phyloP scores from a whole-genome alignment of 2,113 vertebrate genomes.

The Peromyscus leucopus region DNA sequence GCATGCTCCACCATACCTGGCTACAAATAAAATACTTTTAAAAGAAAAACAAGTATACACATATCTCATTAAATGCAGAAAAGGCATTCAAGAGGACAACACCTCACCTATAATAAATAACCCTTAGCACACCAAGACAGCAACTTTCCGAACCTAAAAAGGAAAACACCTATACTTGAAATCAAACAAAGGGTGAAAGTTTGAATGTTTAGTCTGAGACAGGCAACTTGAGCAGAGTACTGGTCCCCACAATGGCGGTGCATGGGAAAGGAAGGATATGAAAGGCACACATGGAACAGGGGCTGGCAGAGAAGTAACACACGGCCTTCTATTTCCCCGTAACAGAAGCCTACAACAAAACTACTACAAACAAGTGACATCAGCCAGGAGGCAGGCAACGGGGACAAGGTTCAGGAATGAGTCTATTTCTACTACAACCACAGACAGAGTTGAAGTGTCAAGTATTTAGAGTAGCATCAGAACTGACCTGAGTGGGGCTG shows the following conservation, averaged over 20 bases:
- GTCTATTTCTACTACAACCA: background rate
- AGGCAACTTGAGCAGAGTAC: background rate
- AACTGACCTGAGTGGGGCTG: background rate
- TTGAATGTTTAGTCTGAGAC: background rate
- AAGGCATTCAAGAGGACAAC: background rate
- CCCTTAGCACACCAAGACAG: background rate
- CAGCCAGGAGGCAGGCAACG: background rate
- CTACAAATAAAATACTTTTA: background rate
- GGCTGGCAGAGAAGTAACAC: background rate
- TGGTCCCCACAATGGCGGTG: background rate
- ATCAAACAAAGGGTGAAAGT: background rate
- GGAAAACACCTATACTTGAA: background rate
- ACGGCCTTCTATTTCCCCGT: background rate
- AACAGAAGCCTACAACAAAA: background rate
- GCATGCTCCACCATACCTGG: background rate
- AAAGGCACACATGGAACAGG: background rate
- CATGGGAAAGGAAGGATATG: no score
- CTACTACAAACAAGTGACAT: background rate
- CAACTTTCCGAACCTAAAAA: background rate
- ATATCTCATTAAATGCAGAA: background rate
- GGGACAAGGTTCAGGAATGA: background rate
- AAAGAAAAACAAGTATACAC: background rate
- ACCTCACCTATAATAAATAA: background rate
- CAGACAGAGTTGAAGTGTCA: background rate
- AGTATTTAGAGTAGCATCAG: background rate